A percentile compares a stretch with the other conserved stretches of the same genome.
Evolutionary conservation across 1,140 invertebrate genomes (phyloP).

Genomic region (Drusus annulatus): DNA sequence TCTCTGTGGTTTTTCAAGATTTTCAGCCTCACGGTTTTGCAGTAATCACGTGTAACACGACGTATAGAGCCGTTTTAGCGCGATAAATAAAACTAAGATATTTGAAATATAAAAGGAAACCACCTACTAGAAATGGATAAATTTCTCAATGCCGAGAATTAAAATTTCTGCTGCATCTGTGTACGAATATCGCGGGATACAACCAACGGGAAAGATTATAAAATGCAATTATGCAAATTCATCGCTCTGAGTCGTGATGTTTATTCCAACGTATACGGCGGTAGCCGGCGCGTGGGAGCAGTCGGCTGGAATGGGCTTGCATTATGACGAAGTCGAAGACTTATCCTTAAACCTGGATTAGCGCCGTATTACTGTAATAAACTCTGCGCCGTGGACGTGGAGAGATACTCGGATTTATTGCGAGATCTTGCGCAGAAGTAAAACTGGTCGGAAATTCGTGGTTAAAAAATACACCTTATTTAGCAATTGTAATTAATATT

Average conservation of each 20-base stretch:
- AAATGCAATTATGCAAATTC: neutral
- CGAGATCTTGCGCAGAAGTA: too few relatives aligned
- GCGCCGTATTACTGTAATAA: constrained; percentile 3
- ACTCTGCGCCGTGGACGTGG: neutral
- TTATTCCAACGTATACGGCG: neutral
- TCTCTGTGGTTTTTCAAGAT: too few relatives aligned
- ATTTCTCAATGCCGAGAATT: neutral
- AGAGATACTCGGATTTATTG: constrained; percentile 8
- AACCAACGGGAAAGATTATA: neutral
- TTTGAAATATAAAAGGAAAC: too few relatives aligned
- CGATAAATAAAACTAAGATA: too few relatives aligned
- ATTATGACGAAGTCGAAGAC: neutral
- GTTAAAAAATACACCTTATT: too few relatives aligned
- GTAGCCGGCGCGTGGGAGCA: neutral
- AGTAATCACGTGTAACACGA: too few relatives aligned
- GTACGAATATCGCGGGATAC: neutral
- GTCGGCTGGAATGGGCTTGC: constrained; percentile 6
- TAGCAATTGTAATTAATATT: too few relatives aligned
- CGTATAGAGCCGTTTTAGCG: too few relatives aligned
- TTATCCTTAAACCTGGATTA: constrained; percentile 8
- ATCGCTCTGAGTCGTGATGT: neutral
- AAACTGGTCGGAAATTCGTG: too few relatives aligned
- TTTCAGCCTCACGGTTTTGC: too few relatives aligned
- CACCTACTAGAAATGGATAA: too few relatives aligned
- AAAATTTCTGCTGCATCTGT: neutral